Conservation (phyloP, 1,140 invertebrate genomes). For the Saccostrea echinata region DNA sequence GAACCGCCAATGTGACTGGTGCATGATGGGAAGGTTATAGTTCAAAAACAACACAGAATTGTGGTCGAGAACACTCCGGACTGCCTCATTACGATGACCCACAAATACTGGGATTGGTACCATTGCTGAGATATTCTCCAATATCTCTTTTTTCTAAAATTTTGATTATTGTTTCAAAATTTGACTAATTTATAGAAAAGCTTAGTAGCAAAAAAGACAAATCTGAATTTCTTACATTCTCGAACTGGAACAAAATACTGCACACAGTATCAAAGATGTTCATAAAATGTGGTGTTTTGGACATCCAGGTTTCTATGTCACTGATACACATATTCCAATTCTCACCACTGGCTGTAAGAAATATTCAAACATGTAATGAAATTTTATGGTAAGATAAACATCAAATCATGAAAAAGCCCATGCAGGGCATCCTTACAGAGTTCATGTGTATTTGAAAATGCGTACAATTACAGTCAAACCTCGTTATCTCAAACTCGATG, state of each 20-base stretch:
- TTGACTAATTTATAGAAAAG: background rate
- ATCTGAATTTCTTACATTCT: slow-evolving; percentile 9
- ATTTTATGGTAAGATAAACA: too few relatives aligned
- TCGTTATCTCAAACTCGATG: too few relatives aligned
- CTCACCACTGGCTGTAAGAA: slow-evolving; percentile 17
- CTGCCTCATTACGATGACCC: background rate
- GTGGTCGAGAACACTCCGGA: slow-evolving; percentile 67
- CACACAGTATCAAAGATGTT: slow-evolving; percentile 68
- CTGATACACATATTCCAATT: slow-evolving; percentile 41
- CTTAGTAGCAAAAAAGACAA: background rate
- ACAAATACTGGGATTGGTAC: slow-evolving; percentile 41
- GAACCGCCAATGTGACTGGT: slow-evolving; percentile 75
- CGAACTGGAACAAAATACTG: slow-evolving; percentile 4
- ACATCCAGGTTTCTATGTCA: slow-evolving; percentile 66
- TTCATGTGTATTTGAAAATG: too few relatives aligned
- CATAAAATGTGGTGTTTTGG: slow-evolving; percentile 61
- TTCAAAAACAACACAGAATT: slow-evolving; percentile 74
- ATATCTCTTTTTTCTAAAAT: slow-evolving; percentile 8
- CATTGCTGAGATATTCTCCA: slow-evolving; percentile 23
- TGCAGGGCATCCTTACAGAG: too few relatives aligned
- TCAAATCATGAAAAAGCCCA: too few relatives aligned
- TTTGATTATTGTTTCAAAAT: background rate
- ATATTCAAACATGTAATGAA: background rate
- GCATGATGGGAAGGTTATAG: slow-evolving; percentile 68
- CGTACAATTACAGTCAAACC: too few relatives aligned